Percentiles rank a stretch among this genome's conserved stretches.
Conservation (phyloP, 2,113 vertebrate species). For the Hippocampus comes region DNA sequence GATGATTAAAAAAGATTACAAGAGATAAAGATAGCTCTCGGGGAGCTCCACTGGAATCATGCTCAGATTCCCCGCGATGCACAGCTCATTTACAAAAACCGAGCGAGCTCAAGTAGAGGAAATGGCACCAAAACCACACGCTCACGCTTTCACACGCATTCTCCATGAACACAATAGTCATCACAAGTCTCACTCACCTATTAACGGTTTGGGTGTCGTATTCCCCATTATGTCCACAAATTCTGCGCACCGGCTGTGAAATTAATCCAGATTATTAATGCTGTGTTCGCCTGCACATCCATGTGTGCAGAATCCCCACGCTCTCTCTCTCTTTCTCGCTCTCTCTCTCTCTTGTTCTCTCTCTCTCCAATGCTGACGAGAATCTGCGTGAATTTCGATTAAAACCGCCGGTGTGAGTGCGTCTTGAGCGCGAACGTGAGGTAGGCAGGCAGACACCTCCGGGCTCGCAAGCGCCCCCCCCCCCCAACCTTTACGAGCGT, state of each 20-base stretch:
- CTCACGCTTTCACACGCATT: conserved; percentile 8
- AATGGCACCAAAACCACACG: conserved; percentile 42
- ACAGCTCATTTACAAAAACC: conserved; percentile 41
- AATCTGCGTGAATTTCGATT: conserved; percentile 16
- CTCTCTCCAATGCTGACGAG: background rate
- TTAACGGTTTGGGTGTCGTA: conserved; percentile 73
- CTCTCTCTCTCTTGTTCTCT: too few species aligned
- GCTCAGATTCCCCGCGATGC: conserved; percentile 52
- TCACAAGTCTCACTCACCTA: conserved; percentile 72
- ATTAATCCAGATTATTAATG: conserved; percentile 55
- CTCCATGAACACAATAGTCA: conserved; percentile 10
- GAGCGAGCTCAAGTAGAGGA: conserved; percentile 25
- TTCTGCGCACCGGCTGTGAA: conserved; percentile 63
- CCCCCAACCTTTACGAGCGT: conserved; percentile 34
- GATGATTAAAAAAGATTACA: background rate
- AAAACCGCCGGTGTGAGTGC: background rate
- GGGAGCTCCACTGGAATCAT: conserved; percentile 29
- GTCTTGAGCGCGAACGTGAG: conserved; percentile 12
- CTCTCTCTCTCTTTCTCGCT: conserved; percentile 10
- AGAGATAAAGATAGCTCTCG: background rate
- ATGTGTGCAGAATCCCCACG: conserved; percentile 41
- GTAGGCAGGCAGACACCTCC: conserved; percentile 64
- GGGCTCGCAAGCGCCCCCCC: conserved; percentile 55
- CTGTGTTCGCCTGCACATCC: conserved; percentile 61
- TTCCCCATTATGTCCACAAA: conserved; percentile 75